Evolutionary conservation across 2,888 invertebrate species (phyloP), one percentile per base, ranked within the genome.

Genomic region (Caradrina kadenii): DNA sequence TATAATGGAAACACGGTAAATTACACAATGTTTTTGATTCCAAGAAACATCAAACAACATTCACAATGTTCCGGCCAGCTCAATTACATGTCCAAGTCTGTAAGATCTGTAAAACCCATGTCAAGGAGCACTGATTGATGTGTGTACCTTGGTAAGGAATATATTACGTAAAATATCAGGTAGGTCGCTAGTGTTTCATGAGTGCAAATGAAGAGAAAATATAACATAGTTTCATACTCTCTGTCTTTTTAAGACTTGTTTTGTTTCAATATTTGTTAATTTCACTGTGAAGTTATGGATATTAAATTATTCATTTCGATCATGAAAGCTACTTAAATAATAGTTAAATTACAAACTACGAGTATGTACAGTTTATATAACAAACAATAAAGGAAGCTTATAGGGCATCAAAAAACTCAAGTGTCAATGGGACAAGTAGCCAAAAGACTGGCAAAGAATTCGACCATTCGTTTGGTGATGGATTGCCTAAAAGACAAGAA

Each of bases 61-160:
- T 55, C 55, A 45, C 42, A 4, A 21, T 49, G 49, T 50, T 49
- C 31, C 42, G 19, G 22, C 1, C 49, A 22, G 19, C 69, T 55
- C 48, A 62, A 63, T 62, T 69, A 53, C 17, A 17, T 65, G 53
- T 50, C 54, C 80, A 80, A 65, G 59, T 76, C 75, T 49, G 13
- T 61, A 69, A 55, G 55, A 68, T 56, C 48, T 45, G 76, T 64
- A 56, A 63, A 68, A 60, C 76, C 69, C 69, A 19, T 64, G 64
- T 77, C 63, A 79, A 31, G 60, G 50, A 45, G n/a, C n/a, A 21
- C 59, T 62, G 80, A 77, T 77, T 80, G 76, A 80, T 75, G 62
- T 67, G 48, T 66, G 48, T 74, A 35, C 50, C 58, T 59, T 50
- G 21, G 35, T 67, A 11, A 49, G 39, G 39, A 64, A 64, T 73